Evolutionary conservation across 1,140 invertebrate genomes (phyloP), one percentile per base, ranked within the genome.

Genomic region (Bacillus rossius): DNA sequence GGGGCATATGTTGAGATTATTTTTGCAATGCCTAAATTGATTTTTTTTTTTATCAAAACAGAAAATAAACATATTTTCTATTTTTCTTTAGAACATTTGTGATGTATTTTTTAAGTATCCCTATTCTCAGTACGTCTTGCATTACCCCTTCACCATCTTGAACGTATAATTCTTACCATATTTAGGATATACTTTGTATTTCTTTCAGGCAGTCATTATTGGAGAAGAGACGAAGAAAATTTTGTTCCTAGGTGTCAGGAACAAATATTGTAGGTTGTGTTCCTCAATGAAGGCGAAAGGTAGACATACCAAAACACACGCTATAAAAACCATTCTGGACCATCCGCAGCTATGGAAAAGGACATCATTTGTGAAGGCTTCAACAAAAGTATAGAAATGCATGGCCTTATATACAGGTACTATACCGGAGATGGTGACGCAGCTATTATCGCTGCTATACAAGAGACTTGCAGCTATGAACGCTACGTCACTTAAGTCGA

Each of bases 361-460:
- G 64, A 73, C 43, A 68, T 70, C 8, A 69, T 76, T 34, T 45
- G 68, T 2, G 69, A 76, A 61, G 71, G 70, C n/a, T 78, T 78
- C 64, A 56, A 64, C 29, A 13, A 47, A 10, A 72, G 70, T 50
- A 43, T 73, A 8, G 49, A 67, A 45, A 67, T 65, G 59, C 62
- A 77, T 65, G 64, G 67, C 2, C 1, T 77, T 2, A 69, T 72
- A 19, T 76, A 76, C 57, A 63, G 56, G 41, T 50, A 49, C 14
- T 23, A 77, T 1, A 71, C 77, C 59, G 70, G 62, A 4, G 76
- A 78, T 65, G 73, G 74, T 8, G 77, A 78, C 57, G 71, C 69
- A 34, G 51, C 45, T 52, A 48, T 55, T 4, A 34, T 34, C 34
- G 55, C 55, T 2, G 8, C 34, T 23, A 57, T 57, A 22, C 47